phyloP scores from a whole-genome alignment of 2,113 vertebrate genomes.

The Turnix velox region DNA sequence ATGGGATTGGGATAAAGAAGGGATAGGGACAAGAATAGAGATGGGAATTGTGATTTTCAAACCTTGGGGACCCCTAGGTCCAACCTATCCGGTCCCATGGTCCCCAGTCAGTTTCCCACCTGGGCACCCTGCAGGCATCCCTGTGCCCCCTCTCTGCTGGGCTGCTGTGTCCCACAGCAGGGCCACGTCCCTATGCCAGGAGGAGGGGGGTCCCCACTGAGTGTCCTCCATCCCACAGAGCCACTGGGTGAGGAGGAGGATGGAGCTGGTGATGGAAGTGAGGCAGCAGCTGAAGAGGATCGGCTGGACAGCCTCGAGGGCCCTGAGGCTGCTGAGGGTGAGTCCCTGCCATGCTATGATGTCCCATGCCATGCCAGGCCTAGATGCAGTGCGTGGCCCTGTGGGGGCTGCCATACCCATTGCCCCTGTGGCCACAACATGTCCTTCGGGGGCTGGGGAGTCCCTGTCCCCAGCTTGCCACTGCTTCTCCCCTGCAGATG shows the following conservation, averaged over 20 bases:
- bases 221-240: neutral
- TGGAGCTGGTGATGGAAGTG: neutral
- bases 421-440: neutral
- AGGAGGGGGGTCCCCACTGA: neutral
- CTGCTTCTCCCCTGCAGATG: neutral
- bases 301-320: constrained; percentile 39
- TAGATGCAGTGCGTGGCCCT: neutral
- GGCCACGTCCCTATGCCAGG: fast-evolving
- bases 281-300: neutral
- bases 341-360: fast-evolving
- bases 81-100: no score
- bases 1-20: no score
- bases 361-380: fast-evolving
- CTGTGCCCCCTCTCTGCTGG: fast-evolving
- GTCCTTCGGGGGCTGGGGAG: fast-evolving
- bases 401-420: neutral
- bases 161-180: neutral
- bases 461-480: neutral
- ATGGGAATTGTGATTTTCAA: no score
- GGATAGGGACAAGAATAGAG: no score
- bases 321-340: neutral
- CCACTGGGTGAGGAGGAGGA: constrained; percentile 51
- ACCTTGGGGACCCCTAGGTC: no score
- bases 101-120: no score
- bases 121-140: neutral